A percentile compares a stretch with the other conserved stretches of the same genome.
These are phyloP conservation scores for Dasysyrphus albostriatus DNA, from an alignment of 2,888 invertebrate species.

Conservation along the genomic window DNA sequence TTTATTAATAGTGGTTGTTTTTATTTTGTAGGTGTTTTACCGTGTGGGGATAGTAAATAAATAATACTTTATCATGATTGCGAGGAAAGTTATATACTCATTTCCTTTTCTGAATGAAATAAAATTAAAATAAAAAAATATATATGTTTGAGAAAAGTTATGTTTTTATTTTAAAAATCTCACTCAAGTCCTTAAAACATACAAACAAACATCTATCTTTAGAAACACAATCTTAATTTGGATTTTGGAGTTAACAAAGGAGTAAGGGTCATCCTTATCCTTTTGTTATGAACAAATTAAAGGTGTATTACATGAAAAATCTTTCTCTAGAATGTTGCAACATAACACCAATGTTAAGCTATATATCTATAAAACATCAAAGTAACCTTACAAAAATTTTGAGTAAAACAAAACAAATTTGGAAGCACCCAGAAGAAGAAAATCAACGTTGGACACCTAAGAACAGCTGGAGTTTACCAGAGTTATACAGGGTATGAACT, in stretches of 20 bases:
- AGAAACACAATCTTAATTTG: neutral
- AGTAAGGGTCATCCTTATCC: too few relatives aligned
- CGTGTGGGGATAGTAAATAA: constrained; percentile 58
- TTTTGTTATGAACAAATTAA: too few relatives aligned
- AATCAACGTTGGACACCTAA: too few relatives aligned
- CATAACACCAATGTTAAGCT: too few relatives aligned
- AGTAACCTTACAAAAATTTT: too few relatives aligned
- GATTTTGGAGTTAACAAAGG: neutral
- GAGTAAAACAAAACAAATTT: too few relatives aligned
- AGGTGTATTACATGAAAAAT: too few relatives aligned
- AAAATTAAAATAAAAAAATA: constrained; percentile 35
- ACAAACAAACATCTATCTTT: neutral
- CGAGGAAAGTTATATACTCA: constrained; percentile 47
- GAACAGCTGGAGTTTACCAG: too few relatives aligned
- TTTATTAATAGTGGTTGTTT: constrained; percentile 64
- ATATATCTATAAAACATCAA: too few relatives aligned
- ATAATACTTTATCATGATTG: constrained; percentile 68
- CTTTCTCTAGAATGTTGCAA: too few relatives aligned
- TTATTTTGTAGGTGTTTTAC: constrained; percentile 40
- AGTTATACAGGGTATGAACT: too few relatives aligned
- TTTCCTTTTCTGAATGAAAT: constrained; percentile 50
- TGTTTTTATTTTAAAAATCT: neutral
- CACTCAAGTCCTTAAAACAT: neutral
- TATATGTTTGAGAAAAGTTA: neutral
- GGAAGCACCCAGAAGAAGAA: too few relatives aligned